These are phyloP conservation scores for Adineta ricciae DNA, from an alignment of 2,888 invertebrate species.

Conservation along the genomic window DNA sequence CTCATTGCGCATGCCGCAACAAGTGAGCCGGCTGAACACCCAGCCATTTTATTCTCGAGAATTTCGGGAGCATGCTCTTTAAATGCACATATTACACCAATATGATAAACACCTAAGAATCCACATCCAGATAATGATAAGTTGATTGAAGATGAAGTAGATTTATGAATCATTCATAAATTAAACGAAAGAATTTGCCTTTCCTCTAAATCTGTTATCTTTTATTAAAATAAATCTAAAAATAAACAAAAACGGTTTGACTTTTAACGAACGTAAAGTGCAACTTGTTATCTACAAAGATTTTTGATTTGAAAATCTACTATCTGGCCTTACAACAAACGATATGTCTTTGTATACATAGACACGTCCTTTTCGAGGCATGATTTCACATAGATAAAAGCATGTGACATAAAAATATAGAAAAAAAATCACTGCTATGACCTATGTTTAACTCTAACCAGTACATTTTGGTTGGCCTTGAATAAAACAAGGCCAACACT, in stretches of 20 bases:
- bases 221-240: not conserved
- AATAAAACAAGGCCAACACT: not conserved
- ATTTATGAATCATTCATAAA: not conserved
- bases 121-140: conserved; percentile 97
- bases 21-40: conserved; percentile 84
- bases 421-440: not conserved
- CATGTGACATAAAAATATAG: not conserved
- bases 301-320: too few species aligned
- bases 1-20: conserved; percentile 65
- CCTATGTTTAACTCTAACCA: not conserved
- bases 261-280: too few species aligned
- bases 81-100: conserved; percentile 92
- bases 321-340: too few species aligned
- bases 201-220: too few species aligned
- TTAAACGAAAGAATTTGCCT: not conserved
- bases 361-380: not conserved
- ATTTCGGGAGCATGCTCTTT: conserved; percentile 87
- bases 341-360: not conserved
- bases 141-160: conserved; percentile 35
- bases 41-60: conserved; percentile 53
- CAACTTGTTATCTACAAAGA: too few species aligned
- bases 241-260: not conserved
- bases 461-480: not conserved
- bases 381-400: not conserved
- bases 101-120: conserved; percentile 95